phyloP scores from a whole-genome alignment of 2,888 invertebrate species.

The Drosophila birchii region DNA sequence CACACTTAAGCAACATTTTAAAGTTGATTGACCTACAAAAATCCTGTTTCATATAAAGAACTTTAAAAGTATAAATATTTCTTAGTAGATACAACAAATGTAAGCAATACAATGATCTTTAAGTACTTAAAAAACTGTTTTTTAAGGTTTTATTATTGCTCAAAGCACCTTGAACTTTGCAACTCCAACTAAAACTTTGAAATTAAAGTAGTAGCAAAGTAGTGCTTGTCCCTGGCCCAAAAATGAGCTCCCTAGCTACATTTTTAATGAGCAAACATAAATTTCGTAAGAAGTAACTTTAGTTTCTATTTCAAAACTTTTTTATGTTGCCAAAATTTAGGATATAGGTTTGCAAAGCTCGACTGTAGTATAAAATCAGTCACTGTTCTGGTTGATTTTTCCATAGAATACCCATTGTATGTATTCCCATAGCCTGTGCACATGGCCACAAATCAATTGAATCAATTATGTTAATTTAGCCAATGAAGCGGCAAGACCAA shows the following conservation, averaged over 20 bases:
- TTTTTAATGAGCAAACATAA: conserved; percentile 7
- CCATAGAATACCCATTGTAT: conserved; percentile 16
- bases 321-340: too few species aligned
- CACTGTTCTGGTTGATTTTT: conserved; percentile 23
- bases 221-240: conserved; percentile 1
- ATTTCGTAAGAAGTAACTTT: not conserved
- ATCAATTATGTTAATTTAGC: conserved; percentile 78
- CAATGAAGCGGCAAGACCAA: conserved; percentile 65
- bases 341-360: not conserved
- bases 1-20: not conserved
- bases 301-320: too few species aligned
- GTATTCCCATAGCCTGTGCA: conserved; percentile 25
- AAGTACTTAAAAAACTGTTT: not conserved
- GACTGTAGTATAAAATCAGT: conserved; percentile 19
- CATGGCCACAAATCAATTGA: conserved; percentile 67
- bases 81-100: not conserved
- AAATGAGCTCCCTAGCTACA: not conserved
- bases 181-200: not conserved
- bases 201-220: not conserved
- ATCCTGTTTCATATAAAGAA: not conserved
- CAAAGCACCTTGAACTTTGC: not conserved
- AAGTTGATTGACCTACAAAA: conserved; percentile 1
- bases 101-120: not conserved
- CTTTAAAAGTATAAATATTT: not conserved
- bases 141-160: not conserved